phyloP scores from a whole-genome alignment of 1,140 invertebrate genomes.

The Diorhabda elongata region DNA sequence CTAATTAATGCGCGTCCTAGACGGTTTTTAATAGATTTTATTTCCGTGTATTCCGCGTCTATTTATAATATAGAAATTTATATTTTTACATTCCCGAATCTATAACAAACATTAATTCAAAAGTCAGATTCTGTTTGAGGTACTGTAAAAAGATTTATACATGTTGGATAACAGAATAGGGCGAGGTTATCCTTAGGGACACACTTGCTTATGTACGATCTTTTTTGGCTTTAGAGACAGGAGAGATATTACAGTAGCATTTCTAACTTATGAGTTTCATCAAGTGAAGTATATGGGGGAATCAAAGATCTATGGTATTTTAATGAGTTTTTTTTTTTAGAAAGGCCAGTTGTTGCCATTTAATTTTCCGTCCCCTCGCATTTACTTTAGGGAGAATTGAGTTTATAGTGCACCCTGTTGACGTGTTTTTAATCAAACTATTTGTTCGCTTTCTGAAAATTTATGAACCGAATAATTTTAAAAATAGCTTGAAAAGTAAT shows the following conservation, averaged over 20 bases:
- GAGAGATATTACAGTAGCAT: conserved; percentile 10
- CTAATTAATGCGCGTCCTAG: too few species aligned
- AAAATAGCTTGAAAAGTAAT: too few species aligned
- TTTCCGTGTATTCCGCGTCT: too few species aligned
- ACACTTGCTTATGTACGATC: conserved; percentile 9
- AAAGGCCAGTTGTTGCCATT: conserved; percentile 15
- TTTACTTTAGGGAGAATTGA: neutral
- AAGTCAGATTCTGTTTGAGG: conserved; percentile 8
- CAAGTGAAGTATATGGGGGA: conserved; percentile 10
- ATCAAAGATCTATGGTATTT: conserved; percentile 8
- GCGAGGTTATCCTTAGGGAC: conserved; percentile 9
- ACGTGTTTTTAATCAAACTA: too few species aligned
- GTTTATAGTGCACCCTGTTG: too few species aligned
- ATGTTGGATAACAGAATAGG: neutral
- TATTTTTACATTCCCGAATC: neutral
- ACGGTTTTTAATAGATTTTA: too few species aligned
- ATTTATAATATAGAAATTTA: too few species aligned
- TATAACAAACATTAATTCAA: conserved; percentile 6
- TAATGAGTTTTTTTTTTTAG: conserved; percentile 5
- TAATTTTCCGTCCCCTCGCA: conserved; percentile 12
- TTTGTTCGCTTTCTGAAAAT: too few species aligned
- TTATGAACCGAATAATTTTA: too few species aligned
- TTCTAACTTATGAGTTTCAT: conserved; percentile 14
- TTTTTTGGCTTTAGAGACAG: conserved; percentile 9
- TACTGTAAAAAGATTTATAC: conserved; percentile 10